phyloP scores from a whole-genome alignment of 2,113 vertebrate species.

The Amia ocellicauda region DNA sequence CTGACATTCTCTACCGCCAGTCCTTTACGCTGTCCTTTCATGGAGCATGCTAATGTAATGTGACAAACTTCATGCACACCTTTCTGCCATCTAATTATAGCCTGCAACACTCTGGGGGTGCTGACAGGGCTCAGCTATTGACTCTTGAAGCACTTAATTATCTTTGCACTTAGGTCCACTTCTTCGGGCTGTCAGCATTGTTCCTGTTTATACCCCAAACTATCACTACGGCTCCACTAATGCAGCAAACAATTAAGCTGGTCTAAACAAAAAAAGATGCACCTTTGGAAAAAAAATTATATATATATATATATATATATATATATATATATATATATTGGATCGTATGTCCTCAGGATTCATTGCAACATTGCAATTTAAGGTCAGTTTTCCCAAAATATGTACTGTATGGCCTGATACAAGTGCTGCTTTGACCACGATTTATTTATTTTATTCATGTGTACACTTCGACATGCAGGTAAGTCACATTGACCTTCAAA shows the following conservation, averaged over 20 bases:
- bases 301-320: no score
- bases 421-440: no score
- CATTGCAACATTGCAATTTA: no score
- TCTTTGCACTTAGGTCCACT: constrained; percentile 76
- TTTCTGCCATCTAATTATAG: constrained; percentile 83
- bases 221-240: constrained; percentile 4
- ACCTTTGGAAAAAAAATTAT: no score
- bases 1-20: constrained; percentile 22
- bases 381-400: no score
- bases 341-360: no score
- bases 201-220: constrained; percentile 62
- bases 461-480: no score
- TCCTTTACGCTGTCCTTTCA: constrained; percentile 30
- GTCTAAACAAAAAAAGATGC: constrained; percentile 15
- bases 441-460: no score
- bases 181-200: constrained; percentile 74
- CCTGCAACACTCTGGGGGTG: constrained; percentile 65
- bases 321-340: no score
- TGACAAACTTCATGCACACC: constrained; percentile 75
- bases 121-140: constrained; percentile 78
- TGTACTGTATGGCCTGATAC: no score
- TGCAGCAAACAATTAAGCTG: constrained; percentile 21
- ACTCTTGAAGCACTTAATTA: constrained; percentile 86
- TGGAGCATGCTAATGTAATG: constrained; percentile 69
- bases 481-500: no score